Conservation (phyloP, 1,140 invertebrate genomes). For the Orussus abietinus region DNA sequence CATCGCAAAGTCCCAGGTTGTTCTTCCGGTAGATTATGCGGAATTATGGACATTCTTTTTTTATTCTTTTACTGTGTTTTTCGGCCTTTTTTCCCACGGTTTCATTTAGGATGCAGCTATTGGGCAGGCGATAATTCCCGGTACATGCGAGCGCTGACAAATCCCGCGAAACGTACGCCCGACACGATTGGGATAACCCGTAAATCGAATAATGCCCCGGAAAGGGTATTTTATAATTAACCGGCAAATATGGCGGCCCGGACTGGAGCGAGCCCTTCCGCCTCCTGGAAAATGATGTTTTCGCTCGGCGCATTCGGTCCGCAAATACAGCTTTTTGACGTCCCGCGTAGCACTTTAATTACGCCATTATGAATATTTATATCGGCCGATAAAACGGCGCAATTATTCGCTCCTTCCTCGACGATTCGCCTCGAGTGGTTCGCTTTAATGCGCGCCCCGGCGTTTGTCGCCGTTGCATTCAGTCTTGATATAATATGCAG, state of each 20-base stretch:
- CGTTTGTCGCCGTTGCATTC: background rate
- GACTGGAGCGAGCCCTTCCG: slow-evolving; percentile 1
- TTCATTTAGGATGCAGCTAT: too few relatives aligned
- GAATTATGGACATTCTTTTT: too few relatives aligned
- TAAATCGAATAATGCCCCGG: slow-evolving; percentile 15
- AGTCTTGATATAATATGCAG: background rate
- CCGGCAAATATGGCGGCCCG: slow-evolving; percentile 10
- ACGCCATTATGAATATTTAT: slow-evolving; percentile 16
- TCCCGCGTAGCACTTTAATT: slow-evolving; percentile 12
- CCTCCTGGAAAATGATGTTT: slow-evolving; percentile 13
- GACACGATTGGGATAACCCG: slow-evolving; percentile 1
- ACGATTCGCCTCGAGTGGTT: too few relatives aligned
- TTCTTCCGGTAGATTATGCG: too few relatives aligned
- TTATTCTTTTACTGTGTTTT: too few relatives aligned
- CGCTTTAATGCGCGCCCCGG: too few relatives aligned
- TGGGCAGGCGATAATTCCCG: too few relatives aligned
- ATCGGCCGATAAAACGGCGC: slow-evolving; percentile 4
- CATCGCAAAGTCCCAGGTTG: too few relatives aligned
- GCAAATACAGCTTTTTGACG: slow-evolving; percentile 1
- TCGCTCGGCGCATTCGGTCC: slow-evolving; percentile 4
- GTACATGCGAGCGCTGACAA: too few relatives aligned
- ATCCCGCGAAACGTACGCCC: too few relatives aligned
- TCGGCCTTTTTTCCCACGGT: too few relatives aligned
- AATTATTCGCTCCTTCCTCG: slow-evolving; percentile 9
- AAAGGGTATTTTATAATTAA: slow-evolving; percentile 16